phyloP scores from a whole-genome alignment of 2,888 invertebrate species.

The Digitonthophagus gazella region DNA sequence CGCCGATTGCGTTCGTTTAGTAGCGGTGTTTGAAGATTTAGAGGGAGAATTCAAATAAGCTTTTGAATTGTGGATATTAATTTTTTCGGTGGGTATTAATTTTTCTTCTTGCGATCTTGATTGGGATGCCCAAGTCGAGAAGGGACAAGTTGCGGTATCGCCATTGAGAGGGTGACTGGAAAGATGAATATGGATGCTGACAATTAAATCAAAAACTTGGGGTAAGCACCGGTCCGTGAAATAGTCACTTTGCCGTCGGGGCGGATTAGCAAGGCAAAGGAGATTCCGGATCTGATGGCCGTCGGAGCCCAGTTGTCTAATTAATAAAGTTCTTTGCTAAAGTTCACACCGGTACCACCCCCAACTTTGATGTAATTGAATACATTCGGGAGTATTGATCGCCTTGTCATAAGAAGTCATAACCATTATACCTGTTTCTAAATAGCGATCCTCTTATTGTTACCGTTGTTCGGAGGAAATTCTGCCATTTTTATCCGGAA shows the following conservation, averaged over 20 bases:
- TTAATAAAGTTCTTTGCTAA: conserved; percentile 15
- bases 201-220: conserved; percentile 16
- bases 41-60: no score
- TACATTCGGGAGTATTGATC: no score
- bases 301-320: background rate
- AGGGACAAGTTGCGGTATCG: background rate
- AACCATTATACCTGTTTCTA: no score
- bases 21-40: no score
- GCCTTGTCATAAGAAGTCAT: no score
- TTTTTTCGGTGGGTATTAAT: no score
- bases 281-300: background rate
- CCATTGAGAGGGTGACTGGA: background rate
- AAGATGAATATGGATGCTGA: conserved; percentile 17
- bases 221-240: conserved; percentile 16
- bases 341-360: background rate
- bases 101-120: conserved; percentile 1
- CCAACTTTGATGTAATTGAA: background rate
- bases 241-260: conserved; percentile 12
- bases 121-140: conserved; percentile 1
- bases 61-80: no score
- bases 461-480: background rate
- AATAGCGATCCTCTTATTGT: background rate
- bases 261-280: conserved; percentile 12
- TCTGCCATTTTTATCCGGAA: background rate
- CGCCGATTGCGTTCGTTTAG: no score